Percentiles rank a stretch among this genome's conserved stretches.
Evolutionary conservation across 64 coral and sea anemone species (phyloP).

Genomic region (Stichodactyla mertensii): DNA sequence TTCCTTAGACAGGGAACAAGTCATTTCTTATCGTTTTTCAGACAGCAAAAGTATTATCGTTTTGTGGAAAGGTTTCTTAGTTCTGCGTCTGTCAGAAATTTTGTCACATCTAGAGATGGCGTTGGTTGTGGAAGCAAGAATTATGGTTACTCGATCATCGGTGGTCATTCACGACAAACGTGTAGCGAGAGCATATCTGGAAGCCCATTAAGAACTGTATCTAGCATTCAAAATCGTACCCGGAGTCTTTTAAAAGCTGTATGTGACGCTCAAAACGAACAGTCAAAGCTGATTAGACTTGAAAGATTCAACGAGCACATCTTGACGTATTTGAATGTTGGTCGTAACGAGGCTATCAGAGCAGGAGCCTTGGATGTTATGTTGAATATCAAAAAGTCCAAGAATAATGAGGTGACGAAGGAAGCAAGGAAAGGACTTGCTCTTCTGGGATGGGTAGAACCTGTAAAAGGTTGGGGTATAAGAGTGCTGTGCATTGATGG

Average conservation of each 20-base stretch:
- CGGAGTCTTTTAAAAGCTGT: slow-evolving; percentile 68
- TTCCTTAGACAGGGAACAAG: not conserved
- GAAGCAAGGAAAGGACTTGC: slow-evolving; percentile 68
- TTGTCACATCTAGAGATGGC: not conserved
- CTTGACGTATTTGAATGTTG: slow-evolving; percentile 58
- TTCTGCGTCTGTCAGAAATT: not conserved
- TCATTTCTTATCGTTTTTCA: not conserved
- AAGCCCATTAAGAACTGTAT: slow-evolving; percentile 52
- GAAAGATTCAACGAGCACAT: slow-evolving; percentile 86
- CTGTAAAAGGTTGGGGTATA: slow-evolving; percentile 73
- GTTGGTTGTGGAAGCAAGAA: not conserved
- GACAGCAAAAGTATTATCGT: not conserved
- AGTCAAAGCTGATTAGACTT: slow-evolving; percentile 64
- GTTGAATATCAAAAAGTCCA: slow-evolving; percentile 49
- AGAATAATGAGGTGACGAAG: slow-evolving; percentile 64
- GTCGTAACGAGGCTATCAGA: slow-evolving; percentile 65
- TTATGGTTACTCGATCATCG: not conserved
- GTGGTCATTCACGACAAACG: not conserved
- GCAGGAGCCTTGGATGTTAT: slow-evolving; percentile 50
- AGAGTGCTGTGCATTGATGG: slow-evolving; percentile 88
- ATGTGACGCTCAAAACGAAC: slow-evolving; percentile 66
- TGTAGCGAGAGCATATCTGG: not conserved
- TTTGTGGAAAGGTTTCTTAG: not conserved
- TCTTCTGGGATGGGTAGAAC: slow-evolving; percentile 73
- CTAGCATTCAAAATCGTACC: slow-evolving; percentile 90